Percentiles rank a stretch among this genome's conserved stretches.
Evolutionary conservation across 2,113 vertebrate species (phyloP).

Genomic region (Nettapus auritus): DNA sequence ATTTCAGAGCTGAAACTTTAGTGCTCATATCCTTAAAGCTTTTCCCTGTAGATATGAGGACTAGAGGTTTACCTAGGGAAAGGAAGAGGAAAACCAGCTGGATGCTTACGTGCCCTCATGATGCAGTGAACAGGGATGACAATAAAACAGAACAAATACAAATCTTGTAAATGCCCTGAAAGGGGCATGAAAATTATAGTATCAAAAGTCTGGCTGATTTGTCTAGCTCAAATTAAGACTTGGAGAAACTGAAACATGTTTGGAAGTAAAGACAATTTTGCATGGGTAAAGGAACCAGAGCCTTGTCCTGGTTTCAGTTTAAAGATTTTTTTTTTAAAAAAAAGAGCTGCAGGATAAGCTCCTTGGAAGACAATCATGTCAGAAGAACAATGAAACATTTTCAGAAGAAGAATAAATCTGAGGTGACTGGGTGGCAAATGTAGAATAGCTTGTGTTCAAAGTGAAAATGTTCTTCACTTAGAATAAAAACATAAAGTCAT

Average conservation of each 20-base stretch:
- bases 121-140: neutral
- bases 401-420: neutral
- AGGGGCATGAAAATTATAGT: neutral
- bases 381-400: neutral
- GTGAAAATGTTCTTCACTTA: neutral
- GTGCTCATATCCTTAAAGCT: neutral
- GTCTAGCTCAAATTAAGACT: neutral
- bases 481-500: neutral
- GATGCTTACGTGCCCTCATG: neutral
- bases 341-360: neutral
- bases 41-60: neutral
- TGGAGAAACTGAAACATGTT: neutral
- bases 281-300: neutral
- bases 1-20: neutral
- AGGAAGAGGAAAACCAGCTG: neutral
- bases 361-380: conserved; percentile 5
- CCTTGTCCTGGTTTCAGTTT: conserved; percentile 17
- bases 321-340: neutral
- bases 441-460: neutral
- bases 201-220: neutral
- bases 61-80: neutral
- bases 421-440: neutral
- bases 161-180: neutral
- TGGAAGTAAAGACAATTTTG: neutral
- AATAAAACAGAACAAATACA: neutral